Percentiles rank a stretch among this genome's conserved stretches.
Evolutionary conservation across 2,888 invertebrate genomes (phyloP).

Genomic region (Lochmaea capreae): DNA sequence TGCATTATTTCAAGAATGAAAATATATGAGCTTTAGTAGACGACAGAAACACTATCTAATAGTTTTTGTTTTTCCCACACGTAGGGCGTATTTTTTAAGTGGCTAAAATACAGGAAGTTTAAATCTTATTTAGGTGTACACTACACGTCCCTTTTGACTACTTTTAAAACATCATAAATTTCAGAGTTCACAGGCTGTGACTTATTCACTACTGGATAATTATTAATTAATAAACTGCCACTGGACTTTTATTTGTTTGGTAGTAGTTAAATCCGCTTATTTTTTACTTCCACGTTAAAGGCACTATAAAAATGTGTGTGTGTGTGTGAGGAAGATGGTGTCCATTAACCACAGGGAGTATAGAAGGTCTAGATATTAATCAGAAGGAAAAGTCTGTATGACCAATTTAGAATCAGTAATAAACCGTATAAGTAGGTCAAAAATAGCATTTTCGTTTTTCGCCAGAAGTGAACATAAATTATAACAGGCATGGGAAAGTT

Average conservation of each 20-base stretch:
- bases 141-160: neutral
- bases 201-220: neutral
- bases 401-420: no score
- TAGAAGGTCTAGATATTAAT: no score
- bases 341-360: no score
- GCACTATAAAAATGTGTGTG: no score
- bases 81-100: neutral
- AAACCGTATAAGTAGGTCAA: no score
- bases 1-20: neutral
- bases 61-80: slow-evolving; percentile 6
- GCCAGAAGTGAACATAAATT: no score
- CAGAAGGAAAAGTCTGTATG: no score
- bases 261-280: no score
- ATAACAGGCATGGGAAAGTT: no score
- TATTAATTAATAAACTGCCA: neutral
- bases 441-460: no score
- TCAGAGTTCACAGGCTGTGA: neutral
- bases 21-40: neutral
- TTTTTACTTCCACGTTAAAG: no score
- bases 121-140: neutral
- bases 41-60: neutral
- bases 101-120: neutral
- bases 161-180: neutral
- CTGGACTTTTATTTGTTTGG: neutral
- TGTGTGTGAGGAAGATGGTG: no score